phyloP scores from a whole-genome alignment of 2,888 invertebrate genomes.

The Operophtera brumata region DNA sequence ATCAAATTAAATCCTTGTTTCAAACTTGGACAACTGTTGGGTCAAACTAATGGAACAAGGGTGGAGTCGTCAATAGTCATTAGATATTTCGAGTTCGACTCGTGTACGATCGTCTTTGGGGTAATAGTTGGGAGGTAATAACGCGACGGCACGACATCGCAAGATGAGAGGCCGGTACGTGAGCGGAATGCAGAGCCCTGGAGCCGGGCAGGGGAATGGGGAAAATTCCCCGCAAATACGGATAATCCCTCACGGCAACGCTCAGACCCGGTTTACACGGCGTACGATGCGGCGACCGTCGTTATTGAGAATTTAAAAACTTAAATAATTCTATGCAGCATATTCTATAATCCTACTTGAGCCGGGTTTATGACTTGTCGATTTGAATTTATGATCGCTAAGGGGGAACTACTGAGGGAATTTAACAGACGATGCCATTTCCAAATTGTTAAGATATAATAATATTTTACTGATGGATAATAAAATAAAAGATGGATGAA shows the following conservation, averaged over 20 bases:
- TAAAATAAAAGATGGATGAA: not conserved
- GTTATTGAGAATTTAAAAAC: slow-evolving; percentile 37
- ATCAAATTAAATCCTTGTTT: slow-evolving; percentile 21
- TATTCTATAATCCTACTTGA: slow-evolving; percentile 25
- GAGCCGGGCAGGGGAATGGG: slow-evolving; percentile 31
- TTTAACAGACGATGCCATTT: not conserved
- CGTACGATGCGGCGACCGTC: slow-evolving; percentile 46
- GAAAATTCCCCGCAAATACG: slow-evolving; percentile 55
- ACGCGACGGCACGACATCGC: slow-evolving; percentile 64
- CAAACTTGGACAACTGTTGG: slow-evolving; percentile 16
- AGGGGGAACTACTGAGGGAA: slow-evolving; percentile 1
- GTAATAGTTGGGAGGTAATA: slow-evolving; percentile 72
- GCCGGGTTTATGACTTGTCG: slow-evolving; percentile 23
- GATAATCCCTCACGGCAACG: slow-evolving; percentile 64
- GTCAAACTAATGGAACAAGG: slow-evolving; percentile 24
- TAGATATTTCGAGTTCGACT: slow-evolving; percentile 48
- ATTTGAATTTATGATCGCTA: slow-evolving; percentile 31
- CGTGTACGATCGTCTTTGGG: slow-evolving; percentile 44
- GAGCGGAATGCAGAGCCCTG: slow-evolving; percentile 52
- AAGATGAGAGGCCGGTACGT: slow-evolving; percentile 71
- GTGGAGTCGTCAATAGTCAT: slow-evolving; percentile 32
- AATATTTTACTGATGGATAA: too few relatives aligned
- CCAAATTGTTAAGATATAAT: not conserved
- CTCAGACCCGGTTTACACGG: slow-evolving; percentile 55
- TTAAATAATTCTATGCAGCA: slow-evolving; percentile 34